These are phyloP conservation scores for Brachionus rubens DNA, from an alignment of 1,140 invertebrate genomes.

Conservation along the genomic window DNA sequence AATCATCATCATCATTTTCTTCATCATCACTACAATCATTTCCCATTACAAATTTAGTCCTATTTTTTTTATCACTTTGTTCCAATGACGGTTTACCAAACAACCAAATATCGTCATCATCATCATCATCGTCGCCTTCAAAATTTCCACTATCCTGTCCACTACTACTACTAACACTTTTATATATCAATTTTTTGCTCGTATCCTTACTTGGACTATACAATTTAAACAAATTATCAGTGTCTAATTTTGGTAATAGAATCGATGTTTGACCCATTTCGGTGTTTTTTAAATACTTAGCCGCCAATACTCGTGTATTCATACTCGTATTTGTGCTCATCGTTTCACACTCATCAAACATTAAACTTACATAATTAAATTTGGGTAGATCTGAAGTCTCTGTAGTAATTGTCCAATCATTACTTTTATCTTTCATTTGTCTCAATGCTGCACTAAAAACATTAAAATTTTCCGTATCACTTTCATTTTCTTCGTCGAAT, in stretches of 20 bases:
- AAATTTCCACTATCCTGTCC: conserved; percentile 34
- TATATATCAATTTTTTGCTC: background rate
- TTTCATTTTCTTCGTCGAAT: conserved; percentile 14
- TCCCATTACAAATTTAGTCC: background rate
- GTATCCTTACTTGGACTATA: conserved; percentile 11
- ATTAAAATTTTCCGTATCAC: background rate
- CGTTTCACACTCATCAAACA: background rate
- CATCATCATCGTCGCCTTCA: background rate
- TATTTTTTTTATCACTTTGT: background rate
- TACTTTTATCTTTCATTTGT: conserved; percentile 6
- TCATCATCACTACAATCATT: background rate
- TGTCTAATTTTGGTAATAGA: conserved; percentile 1
- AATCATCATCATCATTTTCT: conserved; percentile 13
- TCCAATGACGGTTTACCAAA: conserved; percentile 15
- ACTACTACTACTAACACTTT: conserved; percentile 33
- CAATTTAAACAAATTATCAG: background rate
- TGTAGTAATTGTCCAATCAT: background rate
- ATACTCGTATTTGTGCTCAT: background rate
- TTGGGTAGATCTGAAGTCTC: background rate
- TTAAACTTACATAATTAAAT: background rate
- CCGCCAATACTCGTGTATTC: background rate
- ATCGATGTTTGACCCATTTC: background rate
- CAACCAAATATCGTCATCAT: conserved; percentile 23
- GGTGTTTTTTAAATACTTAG: background rate
- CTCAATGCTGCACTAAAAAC: background rate